Conservation (phyloP, 92 coral and sea anemone species). For the Palythoa grandis region DNA sequence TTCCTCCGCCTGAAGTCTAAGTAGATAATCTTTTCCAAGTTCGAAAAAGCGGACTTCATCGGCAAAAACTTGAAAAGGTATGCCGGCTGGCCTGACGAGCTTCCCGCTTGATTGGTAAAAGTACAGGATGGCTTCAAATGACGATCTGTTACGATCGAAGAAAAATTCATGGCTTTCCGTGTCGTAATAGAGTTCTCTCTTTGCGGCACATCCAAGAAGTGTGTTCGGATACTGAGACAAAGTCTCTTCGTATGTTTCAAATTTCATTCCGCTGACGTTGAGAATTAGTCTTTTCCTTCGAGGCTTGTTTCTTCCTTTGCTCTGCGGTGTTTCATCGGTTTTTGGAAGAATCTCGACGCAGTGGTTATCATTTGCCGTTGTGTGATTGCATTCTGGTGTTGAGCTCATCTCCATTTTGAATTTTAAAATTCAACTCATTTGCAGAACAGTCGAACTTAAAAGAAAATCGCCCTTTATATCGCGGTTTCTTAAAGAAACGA, state of each 20-base stretch:
- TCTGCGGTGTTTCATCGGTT: neutral
- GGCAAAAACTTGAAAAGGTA: slow-evolving; percentile 84
- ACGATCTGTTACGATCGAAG: slow-evolving; percentile 98
- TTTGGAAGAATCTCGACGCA: neutral
- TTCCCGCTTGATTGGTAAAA: slow-evolving; percentile 92
- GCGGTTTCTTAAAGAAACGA: neutral
- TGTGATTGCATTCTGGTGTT: slow-evolving; percentile 14
- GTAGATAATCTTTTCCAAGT: slow-evolving; percentile 75
- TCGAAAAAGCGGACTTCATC: slow-evolving; percentile 91
- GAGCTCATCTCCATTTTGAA: slow-evolving; percentile 19
- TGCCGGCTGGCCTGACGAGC: slow-evolving; percentile 89
- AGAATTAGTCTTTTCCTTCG: slow-evolving; percentile 65
- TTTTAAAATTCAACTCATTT: slow-evolving; percentile 23
- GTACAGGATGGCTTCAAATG: slow-evolving; percentile 95
- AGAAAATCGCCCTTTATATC: neutral
- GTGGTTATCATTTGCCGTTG: neutral
- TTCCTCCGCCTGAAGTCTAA: slow-evolving; percentile 74
- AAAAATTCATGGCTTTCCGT: slow-evolving; percentile 77
- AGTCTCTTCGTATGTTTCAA: slow-evolving; percentile 86
- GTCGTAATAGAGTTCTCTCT: slow-evolving; percentile 83
- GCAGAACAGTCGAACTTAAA: neutral
- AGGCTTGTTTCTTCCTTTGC: neutral
- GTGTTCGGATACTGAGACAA: slow-evolving; percentile 85
- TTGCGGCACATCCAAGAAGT: slow-evolving; percentile 82
- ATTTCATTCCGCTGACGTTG: slow-evolving; percentile 94